Percentiles rank a stretch among this genome's conserved stretches.
Evolutionary conservation across 2,888 invertebrate genomes (phyloP).

Genomic region (Lacanobia wlatinum): DNA sequence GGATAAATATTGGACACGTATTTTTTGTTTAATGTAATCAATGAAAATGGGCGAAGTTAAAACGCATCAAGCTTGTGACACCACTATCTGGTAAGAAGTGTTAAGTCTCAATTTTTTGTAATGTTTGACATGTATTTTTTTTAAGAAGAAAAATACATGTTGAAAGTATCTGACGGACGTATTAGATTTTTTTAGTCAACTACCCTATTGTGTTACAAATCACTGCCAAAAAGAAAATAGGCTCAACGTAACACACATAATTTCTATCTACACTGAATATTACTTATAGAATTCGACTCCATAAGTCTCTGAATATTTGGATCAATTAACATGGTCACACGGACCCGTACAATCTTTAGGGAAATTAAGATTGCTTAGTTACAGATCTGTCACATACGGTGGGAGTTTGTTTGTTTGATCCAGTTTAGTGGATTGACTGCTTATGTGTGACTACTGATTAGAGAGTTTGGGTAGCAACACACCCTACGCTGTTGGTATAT

Average conservation of each 20-base stretch:
- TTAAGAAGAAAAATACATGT: too few relatives aligned
- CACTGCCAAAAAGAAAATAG: not conserved
- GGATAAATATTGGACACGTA: too few relatives aligned
- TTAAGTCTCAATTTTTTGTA: too few relatives aligned
- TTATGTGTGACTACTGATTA: not conserved
- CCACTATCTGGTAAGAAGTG: too few relatives aligned
- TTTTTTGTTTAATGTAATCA: too few relatives aligned
- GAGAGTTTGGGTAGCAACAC: slow-evolving; percentile 4
- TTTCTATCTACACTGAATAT: not conserved
- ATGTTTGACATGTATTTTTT: too few relatives aligned
- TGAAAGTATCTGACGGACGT: too few relatives aligned
- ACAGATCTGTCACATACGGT: not conserved
- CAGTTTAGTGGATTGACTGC: slow-evolving; percentile 5
- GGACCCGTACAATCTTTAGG: not conserved
- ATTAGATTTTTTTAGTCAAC: too few relatives aligned
- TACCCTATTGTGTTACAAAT: too few relatives aligned
- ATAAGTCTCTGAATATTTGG: not conserved
- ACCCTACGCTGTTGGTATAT: not conserved
- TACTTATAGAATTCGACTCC: not conserved
- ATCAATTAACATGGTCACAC: not conserved
- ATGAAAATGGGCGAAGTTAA: too few relatives aligned
- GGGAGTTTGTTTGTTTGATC: slow-evolving; percentile 21
- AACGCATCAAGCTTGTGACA: too few relatives aligned
- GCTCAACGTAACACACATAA: too few relatives aligned
- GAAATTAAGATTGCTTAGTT: slow-evolving; percentile 24